These are phyloP conservation scores for Heliconius melpomene DNA, from an alignment of 1,140 invertebrate species.

Conservation along the genomic window DNA sequence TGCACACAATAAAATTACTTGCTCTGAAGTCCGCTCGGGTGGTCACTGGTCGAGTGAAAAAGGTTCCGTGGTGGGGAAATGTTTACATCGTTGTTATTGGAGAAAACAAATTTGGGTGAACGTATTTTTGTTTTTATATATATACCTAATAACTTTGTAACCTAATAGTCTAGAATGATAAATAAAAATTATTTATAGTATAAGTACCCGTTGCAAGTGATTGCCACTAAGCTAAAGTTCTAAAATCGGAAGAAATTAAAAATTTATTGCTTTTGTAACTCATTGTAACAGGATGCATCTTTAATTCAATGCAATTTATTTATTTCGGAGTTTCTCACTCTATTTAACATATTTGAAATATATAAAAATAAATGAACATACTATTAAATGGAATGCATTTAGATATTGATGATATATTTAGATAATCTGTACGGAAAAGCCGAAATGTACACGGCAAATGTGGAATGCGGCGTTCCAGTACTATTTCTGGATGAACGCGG, in stretches of 20 bases:
- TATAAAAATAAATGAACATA: not conserved
- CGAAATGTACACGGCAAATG: conserved; percentile 47
- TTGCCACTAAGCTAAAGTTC: not conserved
- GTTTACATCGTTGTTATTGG: not conserved
- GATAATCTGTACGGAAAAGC: conserved; percentile 44
- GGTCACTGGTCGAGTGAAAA: conserved; percentile 21
- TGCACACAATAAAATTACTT: conserved; percentile 48
- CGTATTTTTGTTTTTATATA: no score
- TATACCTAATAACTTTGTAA: no score
- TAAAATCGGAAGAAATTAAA: not conserved
- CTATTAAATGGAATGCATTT: not conserved
- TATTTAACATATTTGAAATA: not conserved
- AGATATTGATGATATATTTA: conserved; percentile 24
- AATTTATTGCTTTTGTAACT: not conserved
- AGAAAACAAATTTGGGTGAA: not conserved
- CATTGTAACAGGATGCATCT: not conserved
- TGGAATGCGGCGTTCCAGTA: conserved; percentile 52
- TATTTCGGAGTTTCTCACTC: not conserved
- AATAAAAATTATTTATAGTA: not conserved
- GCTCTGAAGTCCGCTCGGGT: conserved; percentile 41
- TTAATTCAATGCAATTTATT: not conserved
- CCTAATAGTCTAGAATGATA: not conserved
- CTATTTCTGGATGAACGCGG: conserved; percentile 64
- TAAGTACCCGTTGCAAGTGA: not conserved
- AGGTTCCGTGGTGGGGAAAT: not conserved